Conservation (phyloP, 2,113 vertebrate genomes). For the Stegostoma tigrinum region DNA sequence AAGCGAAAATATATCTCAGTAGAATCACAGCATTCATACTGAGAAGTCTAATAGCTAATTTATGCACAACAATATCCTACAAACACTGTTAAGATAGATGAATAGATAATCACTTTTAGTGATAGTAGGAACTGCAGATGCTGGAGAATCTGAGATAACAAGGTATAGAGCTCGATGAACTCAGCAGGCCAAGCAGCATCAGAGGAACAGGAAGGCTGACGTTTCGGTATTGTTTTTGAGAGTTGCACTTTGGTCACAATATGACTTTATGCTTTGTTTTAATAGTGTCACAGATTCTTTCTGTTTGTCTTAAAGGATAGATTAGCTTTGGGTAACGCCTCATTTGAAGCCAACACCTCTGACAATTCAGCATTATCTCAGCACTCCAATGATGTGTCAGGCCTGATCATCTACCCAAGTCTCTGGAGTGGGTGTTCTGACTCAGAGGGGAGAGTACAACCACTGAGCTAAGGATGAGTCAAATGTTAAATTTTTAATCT, state of each 20-base stretch:
- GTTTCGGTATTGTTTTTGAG: background rate
- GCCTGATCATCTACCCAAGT: background rate
- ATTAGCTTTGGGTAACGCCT: background rate
- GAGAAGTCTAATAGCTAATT: background rate
- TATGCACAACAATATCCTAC: background rate
- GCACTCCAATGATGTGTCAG: background rate
- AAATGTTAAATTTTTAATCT: background rate
- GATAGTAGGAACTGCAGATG: too few species aligned
- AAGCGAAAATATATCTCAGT: background rate
- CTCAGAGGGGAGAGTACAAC: background rate
- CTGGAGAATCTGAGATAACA: too few species aligned
- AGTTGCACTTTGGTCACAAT: background rate
- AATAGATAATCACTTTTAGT: background rate
- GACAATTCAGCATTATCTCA: background rate
- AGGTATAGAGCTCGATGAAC: too few species aligned
- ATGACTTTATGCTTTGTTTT: background rate
- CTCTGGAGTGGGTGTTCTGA: background rate
- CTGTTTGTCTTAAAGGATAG: background rate
- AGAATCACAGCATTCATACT: background rate
- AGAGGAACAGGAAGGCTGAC: too few species aligned
- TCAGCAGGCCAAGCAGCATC: too few species aligned
- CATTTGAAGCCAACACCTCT: background rate
- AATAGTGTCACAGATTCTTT: background rate
- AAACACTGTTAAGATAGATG: background rate
- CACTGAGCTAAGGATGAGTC: background rate